Percentiles rank a stretch among this genome's conserved stretches.
Conservation (phyloP, 2,888 invertebrate species). For the Lepidochrysops patricia region DNA sequence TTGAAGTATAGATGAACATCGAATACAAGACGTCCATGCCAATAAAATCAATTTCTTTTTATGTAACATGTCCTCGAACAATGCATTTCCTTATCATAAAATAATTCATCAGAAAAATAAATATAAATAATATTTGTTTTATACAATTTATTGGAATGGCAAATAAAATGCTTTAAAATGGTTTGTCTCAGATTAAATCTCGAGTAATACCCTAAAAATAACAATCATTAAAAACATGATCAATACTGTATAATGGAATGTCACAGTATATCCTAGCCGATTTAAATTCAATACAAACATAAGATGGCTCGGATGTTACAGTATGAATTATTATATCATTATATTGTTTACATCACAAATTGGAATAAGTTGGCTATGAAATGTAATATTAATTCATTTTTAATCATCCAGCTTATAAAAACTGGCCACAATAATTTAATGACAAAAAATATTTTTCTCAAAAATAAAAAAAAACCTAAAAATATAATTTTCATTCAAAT, state of each 20-base stretch:
- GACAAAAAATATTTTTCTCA: neutral
- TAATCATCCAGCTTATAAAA: neutral
- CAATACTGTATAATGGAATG: conserved; percentile 15
- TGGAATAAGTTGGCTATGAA: neutral
- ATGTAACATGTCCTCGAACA: neutral
- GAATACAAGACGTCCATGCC: neutral
- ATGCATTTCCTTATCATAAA: neutral
- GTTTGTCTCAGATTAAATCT: neutral
- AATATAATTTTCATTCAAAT: neutral
- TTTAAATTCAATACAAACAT: neutral
- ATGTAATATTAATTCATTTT: neutral
- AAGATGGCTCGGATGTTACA: neutral
- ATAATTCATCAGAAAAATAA: neutral
- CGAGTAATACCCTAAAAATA: neutral
- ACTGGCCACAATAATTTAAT: neutral
- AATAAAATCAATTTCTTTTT: neutral
- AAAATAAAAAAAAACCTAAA: neutral
- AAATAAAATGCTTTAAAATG: neutral
- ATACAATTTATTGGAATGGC: neutral
- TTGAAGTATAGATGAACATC: neutral
- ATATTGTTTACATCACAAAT: neutral
- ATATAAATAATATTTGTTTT: neutral
- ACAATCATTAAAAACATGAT: conserved; percentile 2
- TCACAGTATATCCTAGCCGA: conserved; percentile 4
- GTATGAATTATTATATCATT: neutral